Evolutionary conservation across 1,140 invertebrate genomes (phyloP), one percentile per base, ranked within the genome.

Genomic region (Drosophila busckii): DNA sequence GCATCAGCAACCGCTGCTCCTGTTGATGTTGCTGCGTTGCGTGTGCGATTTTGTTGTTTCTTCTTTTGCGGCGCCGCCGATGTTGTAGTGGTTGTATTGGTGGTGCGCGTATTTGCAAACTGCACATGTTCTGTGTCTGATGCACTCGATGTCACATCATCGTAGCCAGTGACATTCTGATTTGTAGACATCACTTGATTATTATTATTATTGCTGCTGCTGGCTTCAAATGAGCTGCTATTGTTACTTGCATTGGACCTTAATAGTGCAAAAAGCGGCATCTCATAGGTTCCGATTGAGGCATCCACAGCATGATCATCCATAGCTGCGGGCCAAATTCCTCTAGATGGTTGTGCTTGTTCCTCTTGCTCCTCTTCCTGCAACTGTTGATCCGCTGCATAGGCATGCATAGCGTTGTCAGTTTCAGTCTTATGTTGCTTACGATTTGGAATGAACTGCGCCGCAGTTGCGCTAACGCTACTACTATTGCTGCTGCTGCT

Each of bases 11-110:
- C 8, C 6, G n/a, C 29, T 9, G 38, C 3, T 28, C 12, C 35
- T n/a, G n/a, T n/a, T n/a, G n/a, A n/a, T n/a, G n/a, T n/a, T 26
- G 35, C 25, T 26, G 64, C 29, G 10, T 32, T 40, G 8, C 54
- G 17, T 40, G 50, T 45, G 12, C 55, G 68, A 32, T 42, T 67
- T 6, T 56, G 55, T 6, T 45, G 58, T 10, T 69, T 66, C 12
- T 85, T 82, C 22, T 85, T 85, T 19, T 83, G 69, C 6, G 54
- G 65, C 2, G 58, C 25, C 0, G 78, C 84, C 7, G 83, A 85
- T 3, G 84, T 85, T 1, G 84, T 85, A 15, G 84, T 85, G 0
- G 84, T 84, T 5, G 84, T 85, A 32, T 85, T 85, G 3, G 84
- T 85, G 22, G 84, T 85, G 4, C 84, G 60, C n/a, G 84, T 85